Evolutionary conservation across 2,113 vertebrate genomes (phyloP), one percentile per base, ranked within the genome.

Genomic region (Mixornis gularis): DNA sequence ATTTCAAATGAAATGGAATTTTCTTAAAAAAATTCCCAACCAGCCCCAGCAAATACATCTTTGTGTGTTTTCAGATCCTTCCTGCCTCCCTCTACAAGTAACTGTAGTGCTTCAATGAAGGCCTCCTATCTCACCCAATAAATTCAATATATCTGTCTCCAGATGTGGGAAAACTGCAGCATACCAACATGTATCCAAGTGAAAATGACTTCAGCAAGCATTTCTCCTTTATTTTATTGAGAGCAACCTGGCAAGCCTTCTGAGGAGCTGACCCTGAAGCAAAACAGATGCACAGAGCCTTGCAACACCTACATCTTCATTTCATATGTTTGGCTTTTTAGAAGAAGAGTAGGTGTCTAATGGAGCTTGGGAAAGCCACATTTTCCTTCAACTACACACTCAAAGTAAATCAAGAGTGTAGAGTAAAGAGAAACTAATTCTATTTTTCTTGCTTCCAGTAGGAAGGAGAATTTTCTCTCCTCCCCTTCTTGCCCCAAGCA

Each of bases 321-420:
- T 93, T 95, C 41, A 51, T 59, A 59, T 52, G 19, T 48, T 59
- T 63, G 74, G 44, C 29, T 93, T 90, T 76, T 79, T 59, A 83
- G 63, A 62, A 79, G 65, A 64, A 79, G 41, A 26, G 63, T 58
- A 63, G 52, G 78, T 93, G 90, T 87, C 79, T 91, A 89, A 95
- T 60, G 49, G 71, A 62, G 82, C 68, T 91, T 91, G 81, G 71
- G 53, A 87, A 96, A 89, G 53, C 38, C 77, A 79, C 56, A 19
- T 82, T 90, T 92, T 87, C 80, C 76, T 93, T 92, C 92, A 90
- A 10, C 60, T 87, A 81, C 89, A 92, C 80, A 66, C 76, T 78
- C 73, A 84, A 96, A 96, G 91, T 95, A 94, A 94, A 92, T 93
- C 85, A 91, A 70, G 72, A 88, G 41, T 51, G 80, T 85, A 3